These are phyloP conservation scores for Dermochelys coriacea DNA, from an alignment of 2,797 vertebrate genomes.

Conservation along the genomic window DNA sequence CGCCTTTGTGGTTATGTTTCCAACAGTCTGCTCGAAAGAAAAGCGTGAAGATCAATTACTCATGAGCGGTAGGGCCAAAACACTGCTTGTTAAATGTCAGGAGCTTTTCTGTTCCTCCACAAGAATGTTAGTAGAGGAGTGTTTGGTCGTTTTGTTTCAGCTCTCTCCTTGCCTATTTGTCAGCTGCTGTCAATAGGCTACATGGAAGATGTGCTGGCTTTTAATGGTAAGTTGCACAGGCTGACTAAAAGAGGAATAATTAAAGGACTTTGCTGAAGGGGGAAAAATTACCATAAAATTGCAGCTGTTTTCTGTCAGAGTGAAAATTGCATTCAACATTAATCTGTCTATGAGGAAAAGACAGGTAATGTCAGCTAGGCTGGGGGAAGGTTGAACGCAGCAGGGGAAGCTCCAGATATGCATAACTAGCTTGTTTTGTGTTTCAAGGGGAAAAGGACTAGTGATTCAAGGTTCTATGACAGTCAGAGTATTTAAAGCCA, in stretches of 20 bases:
- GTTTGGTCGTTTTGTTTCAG: not conserved
- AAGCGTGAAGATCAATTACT: not conserved
- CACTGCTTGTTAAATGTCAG: not conserved
- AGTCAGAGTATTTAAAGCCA: fast-evolving
- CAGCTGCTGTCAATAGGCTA: not conserved
- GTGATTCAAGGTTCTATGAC: not conserved
- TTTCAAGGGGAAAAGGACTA: not conserved
- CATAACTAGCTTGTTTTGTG: not conserved
- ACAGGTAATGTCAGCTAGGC: not conserved
- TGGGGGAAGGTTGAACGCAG: not conserved
- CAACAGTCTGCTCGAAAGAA: not conserved
- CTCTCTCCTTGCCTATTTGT: not conserved
- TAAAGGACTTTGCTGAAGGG: not conserved
- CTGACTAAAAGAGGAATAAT: not conserved
- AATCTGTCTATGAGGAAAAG: not conserved
- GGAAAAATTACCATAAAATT: not conserved
- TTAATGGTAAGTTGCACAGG: not conserved
- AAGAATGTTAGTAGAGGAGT: not conserved
- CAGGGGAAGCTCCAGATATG: not conserved
- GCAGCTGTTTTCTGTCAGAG: not conserved
- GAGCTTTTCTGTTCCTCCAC: not conserved
- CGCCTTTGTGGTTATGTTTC: no score
- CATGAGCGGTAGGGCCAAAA: not conserved
- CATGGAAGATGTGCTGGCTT: not conserved
- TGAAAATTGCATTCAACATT: not conserved